Conservation (phyloP, 1,140 invertebrate species). For the Bicyclus anynana region DNA sequence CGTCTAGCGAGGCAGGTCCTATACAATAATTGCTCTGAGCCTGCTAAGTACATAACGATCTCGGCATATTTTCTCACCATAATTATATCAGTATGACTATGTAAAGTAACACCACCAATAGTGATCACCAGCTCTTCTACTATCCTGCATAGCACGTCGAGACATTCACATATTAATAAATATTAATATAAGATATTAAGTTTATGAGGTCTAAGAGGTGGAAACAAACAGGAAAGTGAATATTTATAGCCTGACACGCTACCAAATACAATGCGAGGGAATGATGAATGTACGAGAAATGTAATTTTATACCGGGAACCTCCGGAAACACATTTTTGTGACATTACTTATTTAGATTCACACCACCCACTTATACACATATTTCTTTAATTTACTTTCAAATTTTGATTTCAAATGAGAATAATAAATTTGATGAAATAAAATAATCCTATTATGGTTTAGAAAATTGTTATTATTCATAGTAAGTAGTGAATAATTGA, state of each 20-base stretch:
- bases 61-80: too few relatives aligned
- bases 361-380: background rate
- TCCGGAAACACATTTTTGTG: slow-evolving; percentile 22
- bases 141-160: slow-evolving; percentile 44
- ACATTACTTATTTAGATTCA: slow-evolving; percentile 12
- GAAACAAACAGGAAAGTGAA: slow-evolving; percentile 55
- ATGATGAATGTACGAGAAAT: slow-evolving; percentile 34
- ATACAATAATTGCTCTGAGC: too few relatives aligned
- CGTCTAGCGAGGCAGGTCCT: too few relatives aligned
- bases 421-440: too few relatives aligned
- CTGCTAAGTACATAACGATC: too few relatives aligned
- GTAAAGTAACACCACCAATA: background rate
- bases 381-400: slow-evolving; percentile 7
- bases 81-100: too few relatives aligned
- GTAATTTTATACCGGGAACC: slow-evolving; percentile 22
- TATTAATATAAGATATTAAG: slow-evolving; percentile 66
- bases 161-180: slow-evolving; percentile 67
- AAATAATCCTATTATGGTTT: too few relatives aligned
- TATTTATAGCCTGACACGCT: slow-evolving; percentile 55
- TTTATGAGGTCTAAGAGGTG: slow-evolving; percentile 63
- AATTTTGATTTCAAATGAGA: background rate
- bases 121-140: background rate
- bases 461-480: too few relatives aligned
- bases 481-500: too few relatives aligned
- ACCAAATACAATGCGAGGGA: slow-evolving; percentile 39